These are phyloP conservation scores for Psilopogon haemacephalus DNA, from an alignment of 2,113 vertebrate genomes.

Conservation along the genomic window DNA sequence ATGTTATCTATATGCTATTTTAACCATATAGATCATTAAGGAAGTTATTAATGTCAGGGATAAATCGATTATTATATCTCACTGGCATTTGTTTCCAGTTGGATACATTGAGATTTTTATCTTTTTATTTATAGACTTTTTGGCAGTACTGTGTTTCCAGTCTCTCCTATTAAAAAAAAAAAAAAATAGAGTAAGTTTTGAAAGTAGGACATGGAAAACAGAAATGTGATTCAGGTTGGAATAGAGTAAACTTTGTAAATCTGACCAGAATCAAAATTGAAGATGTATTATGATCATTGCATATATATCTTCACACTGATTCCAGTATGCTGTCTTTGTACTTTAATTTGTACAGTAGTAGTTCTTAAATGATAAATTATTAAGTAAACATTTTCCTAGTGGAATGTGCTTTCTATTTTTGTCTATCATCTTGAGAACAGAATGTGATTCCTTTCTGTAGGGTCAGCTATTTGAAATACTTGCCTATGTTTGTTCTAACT, in stretches of 20 bases:
- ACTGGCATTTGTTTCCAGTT: conserved; percentile 1
- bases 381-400: conserved; percentile 56
- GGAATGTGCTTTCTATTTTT: conserved; percentile 67
- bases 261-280: background rate
- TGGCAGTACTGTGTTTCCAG: background rate
- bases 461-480: conserved; percentile 48
- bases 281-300: background rate
- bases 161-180: background rate
- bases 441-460: conserved; percentile 50
- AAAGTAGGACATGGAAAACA: background rate
- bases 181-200: background rate
- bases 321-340: background rate
- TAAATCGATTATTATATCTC: conserved; percentile 24
- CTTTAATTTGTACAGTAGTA: conserved; percentile 34
- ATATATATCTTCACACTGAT: background rate
- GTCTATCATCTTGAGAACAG: conserved; percentile 49
- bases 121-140: conserved; percentile 6
- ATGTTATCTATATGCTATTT: conserved; percentile 49
- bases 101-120: background rate
- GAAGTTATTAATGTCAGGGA: conserved; percentile 46
- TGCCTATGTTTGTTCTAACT: conserved; percentile 44
- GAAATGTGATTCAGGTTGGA: background rate
- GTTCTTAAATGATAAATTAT: conserved; percentile 60
- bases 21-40: conserved; percentile 54
- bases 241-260: background rate